Evolutionary conservation across 2,797 vertebrate genomes (phyloP).

Genomic region (Falco rusticolus): DNA sequence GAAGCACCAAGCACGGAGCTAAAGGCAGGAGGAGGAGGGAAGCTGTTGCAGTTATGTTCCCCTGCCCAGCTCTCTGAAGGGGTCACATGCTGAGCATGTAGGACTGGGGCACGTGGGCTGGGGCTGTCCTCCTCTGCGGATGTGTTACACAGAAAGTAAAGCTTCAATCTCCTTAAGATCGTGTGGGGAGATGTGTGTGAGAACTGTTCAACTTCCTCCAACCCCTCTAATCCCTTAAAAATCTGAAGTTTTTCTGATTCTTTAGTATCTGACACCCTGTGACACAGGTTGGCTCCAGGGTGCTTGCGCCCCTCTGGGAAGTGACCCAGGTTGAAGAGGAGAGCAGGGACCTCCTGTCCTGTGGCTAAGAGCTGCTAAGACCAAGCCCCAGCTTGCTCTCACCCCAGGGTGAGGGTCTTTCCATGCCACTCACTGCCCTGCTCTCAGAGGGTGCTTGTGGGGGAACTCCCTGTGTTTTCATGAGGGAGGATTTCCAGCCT

Average conservation of each 20-base stretch:
- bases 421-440: neutral
- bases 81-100: neutral
- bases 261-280: neutral
- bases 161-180: neutral
- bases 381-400: neutral
- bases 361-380: neutral
- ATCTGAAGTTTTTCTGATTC: neutral
- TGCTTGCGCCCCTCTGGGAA: neutral
- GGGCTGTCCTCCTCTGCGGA: neutral
- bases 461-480: neutral
- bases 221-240: neutral
- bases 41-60: neutral
- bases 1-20: neutral
- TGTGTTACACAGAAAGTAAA: neutral
- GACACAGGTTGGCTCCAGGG: neutral
- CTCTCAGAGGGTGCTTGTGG: neutral
- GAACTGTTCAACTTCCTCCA: neutral
- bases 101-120: neutral
- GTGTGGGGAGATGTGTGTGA: neutral
- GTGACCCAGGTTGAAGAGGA: neutral
- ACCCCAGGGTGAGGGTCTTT: neutral
- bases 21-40: neutral
- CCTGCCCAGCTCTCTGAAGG: neutral
- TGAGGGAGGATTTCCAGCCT: neutral
- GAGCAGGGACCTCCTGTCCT: neutral